Base-by-base conservation (phyloP, 1,140 invertebrate species). In the Piezodorus guildinii region DNA sequence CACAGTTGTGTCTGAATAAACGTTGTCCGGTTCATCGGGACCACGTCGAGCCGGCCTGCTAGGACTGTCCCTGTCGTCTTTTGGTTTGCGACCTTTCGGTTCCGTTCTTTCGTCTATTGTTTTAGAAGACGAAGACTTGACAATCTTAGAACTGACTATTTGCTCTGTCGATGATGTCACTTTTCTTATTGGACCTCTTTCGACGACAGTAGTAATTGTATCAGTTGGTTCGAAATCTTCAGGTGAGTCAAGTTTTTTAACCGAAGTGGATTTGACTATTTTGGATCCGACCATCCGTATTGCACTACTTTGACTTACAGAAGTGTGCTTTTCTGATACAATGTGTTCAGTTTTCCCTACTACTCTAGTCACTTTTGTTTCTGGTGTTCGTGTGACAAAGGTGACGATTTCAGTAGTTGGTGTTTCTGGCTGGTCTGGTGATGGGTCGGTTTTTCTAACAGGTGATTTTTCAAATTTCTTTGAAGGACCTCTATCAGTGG, bases 221-320 rank as follows among this genome's bases (percentile, higher is more conserved):
- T 25, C 54, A 58, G n/a, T 34, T 21, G 21, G 54, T 10, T 44
- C 43, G 6, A 44, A 44, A 17, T 60, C 43, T 1, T 44, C 30
- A 19, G n/a, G n/a, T 21, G 25, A 17, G n/a, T 19, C 23, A 9
- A 39, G 6, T 34, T 60, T 43, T 44, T 34, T 44, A 23, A 10
- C 43, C 3, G 45, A 49, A 34, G 60, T 59, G 4, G 62, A 61
- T 62, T 68, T 66, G 6, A 68, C 63, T 25, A 68, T 25, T 60
- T 68, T 68, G 23, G 62, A 62, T 16, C 67, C 67, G 21, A 68
- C 65, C 65, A 68, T 64, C 5, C 60, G 44, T 27, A 66, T 62
- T 0, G 67, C 59, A 16, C 19, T 45, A 16, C 27, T 30, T 49
- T 34, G 45, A 6, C 6, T 60, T 2, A 34, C 34, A 30, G 49